Evolutionary conservation across 2,113 vertebrate species (phyloP).

Genomic region (Procavia capensis): DNA sequence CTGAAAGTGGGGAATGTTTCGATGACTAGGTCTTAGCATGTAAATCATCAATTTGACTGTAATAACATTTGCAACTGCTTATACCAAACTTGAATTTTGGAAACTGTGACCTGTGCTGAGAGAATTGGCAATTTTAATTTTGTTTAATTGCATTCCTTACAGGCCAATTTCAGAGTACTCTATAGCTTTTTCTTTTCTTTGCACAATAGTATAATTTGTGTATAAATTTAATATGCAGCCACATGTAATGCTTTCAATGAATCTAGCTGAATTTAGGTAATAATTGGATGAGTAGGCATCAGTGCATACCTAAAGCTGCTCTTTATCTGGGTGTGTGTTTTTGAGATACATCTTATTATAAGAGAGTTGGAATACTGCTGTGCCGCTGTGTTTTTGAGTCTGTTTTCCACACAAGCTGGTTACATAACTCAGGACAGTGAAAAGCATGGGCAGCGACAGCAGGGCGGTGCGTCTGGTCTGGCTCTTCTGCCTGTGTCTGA

Average conservation of each 20-base stretch:
- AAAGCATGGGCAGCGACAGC: background rate
- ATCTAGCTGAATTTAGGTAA: background rate
- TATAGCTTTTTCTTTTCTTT: background rate
- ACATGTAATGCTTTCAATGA: background rate
- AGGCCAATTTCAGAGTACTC: background rate
- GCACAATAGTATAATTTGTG: background rate
- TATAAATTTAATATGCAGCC: background rate
- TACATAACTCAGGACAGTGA: background rate
- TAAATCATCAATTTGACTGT: background rate
- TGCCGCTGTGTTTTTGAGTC: background rate
- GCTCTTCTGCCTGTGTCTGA: background rate
- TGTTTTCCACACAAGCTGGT: background rate
- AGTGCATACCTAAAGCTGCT: background rate
- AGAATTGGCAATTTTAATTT: background rate
- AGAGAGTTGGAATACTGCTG: background rate
- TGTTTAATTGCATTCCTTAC: background rate
- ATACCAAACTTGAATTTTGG: constrained; percentile 32
- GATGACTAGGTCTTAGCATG: background rate
- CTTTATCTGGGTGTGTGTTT: background rate
- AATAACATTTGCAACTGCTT: background rate
- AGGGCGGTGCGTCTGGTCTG: background rate
- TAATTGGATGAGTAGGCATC: background rate
- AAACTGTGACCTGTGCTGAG: background rate
- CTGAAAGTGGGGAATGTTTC: background rate
- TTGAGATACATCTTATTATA: background rate